Conservation (phyloP, 2,797 vertebrate species). For the Caiman crocodilus region DNA sequence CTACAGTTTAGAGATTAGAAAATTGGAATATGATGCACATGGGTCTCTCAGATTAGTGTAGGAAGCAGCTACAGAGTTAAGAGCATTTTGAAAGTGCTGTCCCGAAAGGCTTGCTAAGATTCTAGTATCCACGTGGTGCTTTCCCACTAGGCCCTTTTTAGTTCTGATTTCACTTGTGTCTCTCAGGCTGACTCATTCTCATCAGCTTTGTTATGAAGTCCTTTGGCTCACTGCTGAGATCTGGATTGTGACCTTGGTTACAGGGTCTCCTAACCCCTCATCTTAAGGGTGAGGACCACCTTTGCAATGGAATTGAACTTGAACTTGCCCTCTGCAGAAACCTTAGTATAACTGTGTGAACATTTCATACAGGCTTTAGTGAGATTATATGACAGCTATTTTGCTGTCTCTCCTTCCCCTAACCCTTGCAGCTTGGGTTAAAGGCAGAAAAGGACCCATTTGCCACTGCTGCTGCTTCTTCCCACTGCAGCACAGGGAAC, state of each 20-base stretch:
- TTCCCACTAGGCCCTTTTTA: neutral
- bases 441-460: no score
- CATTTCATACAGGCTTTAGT: neutral
- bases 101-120: neutral
- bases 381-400: neutral
- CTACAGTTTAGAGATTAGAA: no score
- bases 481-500: no score
- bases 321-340: neutral
- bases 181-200: neutral
- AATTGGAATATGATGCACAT: neutral
- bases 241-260: neutral
- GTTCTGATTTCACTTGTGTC: neutral
- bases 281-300: neutral
- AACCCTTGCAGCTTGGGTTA: neutral
- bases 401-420: neutral
- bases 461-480: no score
- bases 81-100: neutral
- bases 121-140: neutral
- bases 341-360: neutral
- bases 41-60: neutral
- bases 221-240: neutral
- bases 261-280: neutral
- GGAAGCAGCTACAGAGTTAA: fast-evolving
- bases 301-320: neutral
- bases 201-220: neutral